Evolutionary conservation across 2,888 invertebrate genomes (phyloP).

Genomic region (Fabriciana adippe): DNA sequence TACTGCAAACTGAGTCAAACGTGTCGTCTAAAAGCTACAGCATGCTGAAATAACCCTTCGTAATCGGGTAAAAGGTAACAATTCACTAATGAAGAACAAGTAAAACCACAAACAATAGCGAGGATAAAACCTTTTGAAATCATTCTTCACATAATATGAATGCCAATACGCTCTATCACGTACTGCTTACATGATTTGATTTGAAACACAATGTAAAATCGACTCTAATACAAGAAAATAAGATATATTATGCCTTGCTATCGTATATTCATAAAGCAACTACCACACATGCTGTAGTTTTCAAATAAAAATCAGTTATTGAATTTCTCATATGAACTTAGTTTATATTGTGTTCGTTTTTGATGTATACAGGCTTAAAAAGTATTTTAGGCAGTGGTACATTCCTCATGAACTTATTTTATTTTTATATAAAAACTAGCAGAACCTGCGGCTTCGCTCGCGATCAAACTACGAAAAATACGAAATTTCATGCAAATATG

Average conservation of each 20-base stretch:
- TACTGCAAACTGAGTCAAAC: too few relatives aligned
- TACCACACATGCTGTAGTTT: not conserved
- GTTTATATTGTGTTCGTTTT: not conserved
- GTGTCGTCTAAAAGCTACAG: too few relatives aligned
- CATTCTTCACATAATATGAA: not conserved
- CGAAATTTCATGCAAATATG: too few relatives aligned
- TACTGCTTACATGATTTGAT: not conserved
- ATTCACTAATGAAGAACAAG: not conserved
- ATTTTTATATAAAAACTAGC: too few relatives aligned
- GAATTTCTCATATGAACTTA: slow-evolving; percentile 1
- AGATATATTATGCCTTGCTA: not conserved
- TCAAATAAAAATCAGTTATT: slow-evolving; percentile 7
- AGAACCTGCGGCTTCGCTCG: too few relatives aligned
- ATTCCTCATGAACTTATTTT: too few relatives aligned
- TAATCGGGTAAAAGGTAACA: not conserved
- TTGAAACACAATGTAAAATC: not conserved
- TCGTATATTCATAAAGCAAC: not conserved
- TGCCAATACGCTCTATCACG: slow-evolving; percentile 1
- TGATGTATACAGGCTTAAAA: not conserved
- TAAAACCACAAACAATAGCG: slow-evolving; percentile 2
- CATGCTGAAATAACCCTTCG: not conserved
- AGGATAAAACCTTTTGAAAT: slow-evolving; percentile 6
- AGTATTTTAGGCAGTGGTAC: too few relatives aligned
- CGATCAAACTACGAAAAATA: too few relatives aligned
- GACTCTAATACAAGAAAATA: not conserved